Conservation (phyloP, 2,113 vertebrate genomes). For the Australoheros scitulus region DNA sequence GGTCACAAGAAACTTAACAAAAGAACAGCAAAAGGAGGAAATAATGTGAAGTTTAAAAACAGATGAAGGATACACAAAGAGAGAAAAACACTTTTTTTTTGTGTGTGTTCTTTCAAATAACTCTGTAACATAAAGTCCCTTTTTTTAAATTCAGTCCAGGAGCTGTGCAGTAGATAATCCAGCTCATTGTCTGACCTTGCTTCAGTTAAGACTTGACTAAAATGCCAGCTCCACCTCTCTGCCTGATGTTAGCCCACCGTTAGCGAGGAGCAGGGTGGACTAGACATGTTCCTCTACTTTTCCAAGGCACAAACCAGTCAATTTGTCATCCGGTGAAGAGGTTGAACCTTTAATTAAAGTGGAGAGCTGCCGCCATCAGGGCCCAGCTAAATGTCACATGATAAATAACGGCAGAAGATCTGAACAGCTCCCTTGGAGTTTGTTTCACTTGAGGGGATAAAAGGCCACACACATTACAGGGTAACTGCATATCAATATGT, state of each 20-base stretch:
- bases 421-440: slow-evolving; percentile 60
- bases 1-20: slow-evolving; percentile 64
- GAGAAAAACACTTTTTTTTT: neutral
- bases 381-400: slow-evolving; percentile 76
- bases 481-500: slow-evolving; percentile 77
- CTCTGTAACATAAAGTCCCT: neutral
- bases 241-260: slow-evolving; percentile 33
- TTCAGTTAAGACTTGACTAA: slow-evolving; percentile 34
- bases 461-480: slow-evolving; percentile 70
- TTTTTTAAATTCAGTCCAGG: neutral
- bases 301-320: slow-evolving; percentile 72
- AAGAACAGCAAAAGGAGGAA: slow-evolving; percentile 19
- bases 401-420: slow-evolving; percentile 78
- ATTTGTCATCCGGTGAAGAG: slow-evolving; percentile 77
- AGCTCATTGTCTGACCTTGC: slow-evolving; percentile 24
- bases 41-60: slow-evolving; percentile 24
- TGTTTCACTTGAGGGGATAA: slow-evolving; percentile 56
- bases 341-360: slow-evolving; percentile 82
- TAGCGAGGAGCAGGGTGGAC: slow-evolving; percentile 40
- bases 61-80: neutral
- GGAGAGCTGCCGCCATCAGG: slow-evolving; percentile 72
- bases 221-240: slow-evolving; percentile 46
- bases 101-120: neutral
- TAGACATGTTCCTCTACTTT: slow-evolving; percentile 59
- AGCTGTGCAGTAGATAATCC: slow-evolving; percentile 4